Conservation (phyloP, 2,888 invertebrate genomes). For the Mimas tiliae region DNA sequence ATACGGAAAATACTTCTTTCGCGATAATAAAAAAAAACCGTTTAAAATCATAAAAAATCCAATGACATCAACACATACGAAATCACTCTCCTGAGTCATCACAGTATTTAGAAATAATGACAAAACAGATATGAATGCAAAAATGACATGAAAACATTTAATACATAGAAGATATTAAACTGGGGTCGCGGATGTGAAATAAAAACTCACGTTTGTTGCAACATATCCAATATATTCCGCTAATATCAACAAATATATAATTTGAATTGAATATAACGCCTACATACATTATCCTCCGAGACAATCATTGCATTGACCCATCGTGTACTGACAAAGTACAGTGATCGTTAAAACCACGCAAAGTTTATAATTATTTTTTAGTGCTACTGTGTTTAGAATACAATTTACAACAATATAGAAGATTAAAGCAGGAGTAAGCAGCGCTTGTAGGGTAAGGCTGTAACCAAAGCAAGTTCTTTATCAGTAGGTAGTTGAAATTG, state of each 20-base stretch:
- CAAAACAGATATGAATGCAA: constrained; percentile 67
- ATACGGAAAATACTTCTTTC: constrained; percentile 15
- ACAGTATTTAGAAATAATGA: constrained; percentile 69
- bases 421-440: constrained; percentile 78
- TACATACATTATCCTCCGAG: constrained; percentile 68
- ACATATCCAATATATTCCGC: constrained; percentile 81
- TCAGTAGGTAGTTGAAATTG: not conserved
- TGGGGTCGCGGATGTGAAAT: constrained; percentile 32
- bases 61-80: constrained; percentile 27
- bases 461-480: not conserved
- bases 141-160: constrained; percentile 64
- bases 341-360: constrained; percentile 70
- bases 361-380: constrained; percentile 67
- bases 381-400: constrained; percentile 75
- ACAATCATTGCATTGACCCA: constrained; percentile 84
- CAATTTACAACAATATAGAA: constrained; percentile 73
- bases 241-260: constrained; percentile 74
- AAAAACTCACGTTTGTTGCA: constrained; percentile 76
- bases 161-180: constrained; percentile 32
- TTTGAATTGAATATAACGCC: constrained; percentile 60
- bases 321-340: constrained; percentile 72
- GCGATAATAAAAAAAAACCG: constrained; percentile 30
- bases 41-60: constrained; percentile 32
- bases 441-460: constrained; percentile 33
- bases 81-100: constrained; percentile 79